Percentiles rank a stretch among this genome's conserved stretches.
phyloP scores from a whole-genome alignment of 2,888 invertebrate species.

The Heliothis peltigera region DNA sequence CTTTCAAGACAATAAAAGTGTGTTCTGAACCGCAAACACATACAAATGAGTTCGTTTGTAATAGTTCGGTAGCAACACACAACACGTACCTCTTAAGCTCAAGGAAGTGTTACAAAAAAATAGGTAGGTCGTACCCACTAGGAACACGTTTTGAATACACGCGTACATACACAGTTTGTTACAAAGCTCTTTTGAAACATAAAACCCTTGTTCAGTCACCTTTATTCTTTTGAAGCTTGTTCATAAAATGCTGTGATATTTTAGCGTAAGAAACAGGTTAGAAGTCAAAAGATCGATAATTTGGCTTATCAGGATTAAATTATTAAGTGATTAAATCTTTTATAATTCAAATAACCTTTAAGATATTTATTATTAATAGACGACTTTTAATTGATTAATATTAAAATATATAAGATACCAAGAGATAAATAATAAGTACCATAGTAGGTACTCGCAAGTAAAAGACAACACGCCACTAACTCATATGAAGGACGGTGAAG shows the following conservation, averaged over 20 bases:
- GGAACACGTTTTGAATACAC: conserved; percentile 56
- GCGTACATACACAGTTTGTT: conserved; percentile 59
- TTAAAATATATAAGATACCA: neutral
- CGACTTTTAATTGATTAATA: no score
- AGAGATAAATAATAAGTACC: neutral
- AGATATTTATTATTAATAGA: no score
- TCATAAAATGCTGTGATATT: conserved; percentile 50
- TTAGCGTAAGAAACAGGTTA: conserved; percentile 25
- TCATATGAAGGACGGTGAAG: neutral
- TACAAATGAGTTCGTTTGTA: conserved; percentile 52
- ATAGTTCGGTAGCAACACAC: conserved; percentile 31
- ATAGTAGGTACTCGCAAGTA: neutral
- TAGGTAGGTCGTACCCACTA: conserved; percentile 25
- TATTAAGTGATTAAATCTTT: neutral
- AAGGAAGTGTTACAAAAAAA: conserved; percentile 58
- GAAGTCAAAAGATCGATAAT: conserved; percentile 17
- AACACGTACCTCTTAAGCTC: conserved; percentile 28
- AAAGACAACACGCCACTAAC: neutral
- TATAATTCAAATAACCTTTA: neutral
- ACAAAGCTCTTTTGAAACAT: conserved; percentile 72
- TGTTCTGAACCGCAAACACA: conserved; percentile 20
- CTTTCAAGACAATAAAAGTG: conserved; percentile 14
- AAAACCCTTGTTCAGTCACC: conserved; percentile 68
- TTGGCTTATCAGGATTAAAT: neutral
- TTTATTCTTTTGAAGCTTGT: conserved; percentile 60